Evolutionary conservation across 2,113 vertebrate genomes (phyloP).

Genomic region (Nipponia nippon): DNA sequence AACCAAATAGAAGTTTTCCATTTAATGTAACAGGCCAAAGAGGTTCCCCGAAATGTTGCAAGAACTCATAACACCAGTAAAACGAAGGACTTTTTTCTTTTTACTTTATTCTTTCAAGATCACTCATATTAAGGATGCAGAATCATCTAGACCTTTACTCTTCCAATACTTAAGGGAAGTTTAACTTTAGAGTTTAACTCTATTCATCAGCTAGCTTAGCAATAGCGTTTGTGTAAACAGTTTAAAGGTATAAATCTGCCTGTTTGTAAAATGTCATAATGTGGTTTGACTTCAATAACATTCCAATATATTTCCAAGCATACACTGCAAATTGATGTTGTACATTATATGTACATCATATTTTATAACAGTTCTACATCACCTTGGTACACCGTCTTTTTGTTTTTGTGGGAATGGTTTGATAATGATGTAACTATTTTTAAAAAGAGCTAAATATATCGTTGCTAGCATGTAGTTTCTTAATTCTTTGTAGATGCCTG

Average conservation of each 20-base stretch:
- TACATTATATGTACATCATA: neutral
- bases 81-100: neutral
- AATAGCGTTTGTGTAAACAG: neutral
- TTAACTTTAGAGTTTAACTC: neutral
- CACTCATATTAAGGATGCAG: neutral
- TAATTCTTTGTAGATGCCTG: conserved; percentile 77
- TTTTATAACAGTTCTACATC: neutral
- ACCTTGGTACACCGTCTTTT: neutral
- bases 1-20: neutral
- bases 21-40: neutral
- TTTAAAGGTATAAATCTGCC: neutral
- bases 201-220: neutral
- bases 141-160: neutral
- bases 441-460: neutral
- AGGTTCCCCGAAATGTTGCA: neutral
- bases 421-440: neutral
- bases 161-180: neutral
- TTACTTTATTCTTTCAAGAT: neutral
- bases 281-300: neutral
- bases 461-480: neutral
- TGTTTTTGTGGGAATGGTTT: neutral
- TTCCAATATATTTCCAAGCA: neutral
- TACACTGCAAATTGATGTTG: neutral
- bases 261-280: neutral
- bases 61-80: neutral